Conservation (phyloP, 2,113 vertebrate species). For the Nothocercus julius region DNA sequence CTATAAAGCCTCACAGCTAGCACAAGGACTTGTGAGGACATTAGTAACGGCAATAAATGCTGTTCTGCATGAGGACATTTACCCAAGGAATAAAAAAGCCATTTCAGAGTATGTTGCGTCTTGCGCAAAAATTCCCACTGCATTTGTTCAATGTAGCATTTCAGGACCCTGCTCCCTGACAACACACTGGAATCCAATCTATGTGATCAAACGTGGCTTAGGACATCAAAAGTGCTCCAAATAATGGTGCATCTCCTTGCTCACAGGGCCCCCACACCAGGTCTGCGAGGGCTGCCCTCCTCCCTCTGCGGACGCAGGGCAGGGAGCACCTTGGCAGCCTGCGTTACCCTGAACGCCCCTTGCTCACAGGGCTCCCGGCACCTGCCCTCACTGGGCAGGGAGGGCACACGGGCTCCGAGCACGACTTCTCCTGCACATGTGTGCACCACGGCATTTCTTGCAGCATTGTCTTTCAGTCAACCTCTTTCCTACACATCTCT, state of each 20-base stretch:
- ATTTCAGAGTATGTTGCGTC: background rate
- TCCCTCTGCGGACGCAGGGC: background rate
- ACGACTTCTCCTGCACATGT: accelerated
- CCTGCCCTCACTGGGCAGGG: accelerated
- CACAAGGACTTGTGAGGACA: background rate
- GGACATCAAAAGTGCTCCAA: background rate
- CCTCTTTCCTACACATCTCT: background rate
- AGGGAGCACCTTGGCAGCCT: background rate
- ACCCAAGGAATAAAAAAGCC: background rate
- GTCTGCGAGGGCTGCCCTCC: accelerated
- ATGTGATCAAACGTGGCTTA: conserved; percentile 6
- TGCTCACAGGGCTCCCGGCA: accelerated
- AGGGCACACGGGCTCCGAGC: background rate
- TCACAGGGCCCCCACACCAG: background rate
- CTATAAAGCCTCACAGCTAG: background rate
- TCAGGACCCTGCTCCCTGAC: background rate
- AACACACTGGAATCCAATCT: background rate
- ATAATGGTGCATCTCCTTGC: background rate
- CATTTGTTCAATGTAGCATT: conserved; percentile 19
- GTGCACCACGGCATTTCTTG: accelerated
- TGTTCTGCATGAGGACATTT: conserved; percentile 4
- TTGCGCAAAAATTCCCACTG: conserved; percentile 8
- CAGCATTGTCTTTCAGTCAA: background rate
- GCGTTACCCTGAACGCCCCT: background rate
- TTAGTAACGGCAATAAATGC: conserved; percentile 36